Base-by-base conservation (phyloP, 2,113 vertebrate species). In the Psittacula cyanocephala region DNA sequence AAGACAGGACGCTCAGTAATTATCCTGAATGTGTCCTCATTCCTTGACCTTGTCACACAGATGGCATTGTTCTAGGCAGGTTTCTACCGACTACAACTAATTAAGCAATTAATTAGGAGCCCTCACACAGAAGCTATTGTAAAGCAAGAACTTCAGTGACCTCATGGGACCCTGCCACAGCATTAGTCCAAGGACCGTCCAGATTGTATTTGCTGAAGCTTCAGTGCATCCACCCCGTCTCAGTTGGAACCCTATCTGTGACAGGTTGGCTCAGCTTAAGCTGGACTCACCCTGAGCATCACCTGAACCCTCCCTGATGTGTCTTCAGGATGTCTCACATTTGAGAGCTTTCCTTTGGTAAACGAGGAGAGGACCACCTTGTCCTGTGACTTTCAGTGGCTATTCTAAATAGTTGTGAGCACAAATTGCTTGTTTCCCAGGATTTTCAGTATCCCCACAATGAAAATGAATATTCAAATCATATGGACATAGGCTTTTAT, bases 61-160 rank as follows among this genome's bases (percentile, higher is more conserved):
- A 89, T 97, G 95, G 83, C 43, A 0, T 84, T 64, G 77, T 95
- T 92, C 81, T 87, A 64, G 83, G 65, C 81, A 93, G 86, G 69
- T 79, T 96, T 95, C 81, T 81, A 81, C 81, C 39, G 52, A 35
- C 62, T 89, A 67, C 29, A 79, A 65, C 35, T 92, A 95, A 96
- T 96, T 95, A 93, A 89, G 70, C 65, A 95, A 87, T 89, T 96
- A 95, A 95, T 96, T 93, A 91, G 69, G 57, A 93, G 69, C 57
- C 77, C 57, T 65, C 72, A 72, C 65, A 95, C 65, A 68, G 65
- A 78, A 39, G 39, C 44, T 81, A 9, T 28, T 89, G 86, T 81
- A 91, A 75, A 92, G 22, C 35, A 79, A 20, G 67, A 91, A 86
- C 47, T 86, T 84, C 44, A 13, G 74, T 87, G 72, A 84, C 81